Percentiles rank a stretch among this genome's conserved stretches.
Evolutionary conservation across 2,888 invertebrate species (phyloP).

Genomic region (Pandemis corylana): DNA sequence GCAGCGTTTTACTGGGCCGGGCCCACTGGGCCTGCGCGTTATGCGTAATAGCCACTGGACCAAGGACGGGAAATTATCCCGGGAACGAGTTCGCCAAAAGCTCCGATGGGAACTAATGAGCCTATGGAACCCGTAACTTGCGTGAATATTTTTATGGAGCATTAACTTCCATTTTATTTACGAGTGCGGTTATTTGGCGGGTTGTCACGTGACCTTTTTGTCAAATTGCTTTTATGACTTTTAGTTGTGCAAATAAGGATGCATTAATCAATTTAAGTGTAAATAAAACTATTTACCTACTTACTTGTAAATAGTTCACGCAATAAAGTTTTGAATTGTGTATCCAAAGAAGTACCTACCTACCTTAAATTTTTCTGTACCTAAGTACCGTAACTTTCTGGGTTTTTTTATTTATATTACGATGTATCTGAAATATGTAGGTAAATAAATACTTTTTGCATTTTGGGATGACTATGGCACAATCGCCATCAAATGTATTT

Average conservation of each 20-base stretch:
- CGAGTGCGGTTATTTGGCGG: conserved; percentile 72
- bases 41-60: conserved; percentile 73
- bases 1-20: conserved; percentile 69
- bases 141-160: conserved; percentile 76
- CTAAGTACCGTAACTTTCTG: too few relatives aligned
- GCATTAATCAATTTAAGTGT: neutral
- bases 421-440: too few relatives aligned
- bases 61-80: conserved; percentile 80
- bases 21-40: conserved; percentile 62
- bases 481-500: neutral
- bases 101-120: conserved; percentile 79
- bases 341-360: too few relatives aligned
- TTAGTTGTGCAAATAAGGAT: conserved; percentile 11
- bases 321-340: neutral
- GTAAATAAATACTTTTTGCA: neutral
- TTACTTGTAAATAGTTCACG: neutral
- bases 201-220: conserved; percentile 55
- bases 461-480: neutral
- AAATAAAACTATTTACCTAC: conserved; percentile 3
- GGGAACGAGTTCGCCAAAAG: conserved; percentile 80
- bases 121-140: conserved; percentile 75
- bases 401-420: too few relatives aligned
- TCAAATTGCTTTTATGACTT: conserved; percentile 42
- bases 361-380: too few relatives aligned
- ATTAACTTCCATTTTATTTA: conserved; percentile 76